Percentiles rank a stretch among this genome's conserved stretches.
These are phyloP conservation scores for Phainopepla nitens DNA, from an alignment of 2,113 vertebrate genomes.

Conservation along the genomic window DNA sequence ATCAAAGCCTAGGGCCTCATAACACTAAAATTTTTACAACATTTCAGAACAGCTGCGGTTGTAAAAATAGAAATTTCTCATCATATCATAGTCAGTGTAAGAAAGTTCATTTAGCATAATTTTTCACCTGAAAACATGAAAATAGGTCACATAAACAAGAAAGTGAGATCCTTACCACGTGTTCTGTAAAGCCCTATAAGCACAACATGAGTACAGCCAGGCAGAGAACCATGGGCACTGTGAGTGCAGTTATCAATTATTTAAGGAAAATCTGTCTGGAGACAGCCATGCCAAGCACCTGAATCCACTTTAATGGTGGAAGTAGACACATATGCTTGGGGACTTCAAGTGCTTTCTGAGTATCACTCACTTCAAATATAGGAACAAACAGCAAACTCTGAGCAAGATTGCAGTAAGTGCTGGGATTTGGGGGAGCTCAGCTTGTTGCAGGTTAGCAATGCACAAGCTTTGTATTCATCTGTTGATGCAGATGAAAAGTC, in stretches of 20 bases:
- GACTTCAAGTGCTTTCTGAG: constrained; percentile 60
- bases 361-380: constrained; percentile 55
- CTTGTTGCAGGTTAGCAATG: neutral
- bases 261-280: constrained; percentile 35
- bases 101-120: constrained; percentile 55
- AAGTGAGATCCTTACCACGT: neutral
- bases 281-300: constrained; percentile 65
- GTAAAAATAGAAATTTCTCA: constrained; percentile 25
- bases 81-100: constrained; percentile 28
- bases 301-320: constrained; percentile 62
- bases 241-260: constrained; percentile 41
- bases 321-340: constrained; percentile 39
- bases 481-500: neutral
- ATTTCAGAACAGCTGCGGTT: constrained; percentile 20
- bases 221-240: neutral
- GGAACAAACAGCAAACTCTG: constrained; percentile 1
- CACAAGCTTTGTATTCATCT: neutral
- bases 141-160: constrained; percentile 56
- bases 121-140: constrained; percentile 61
- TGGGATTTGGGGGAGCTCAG: neutral
- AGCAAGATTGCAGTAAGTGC: neutral
- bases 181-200: constrained; percentile 21
- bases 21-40: neutral
- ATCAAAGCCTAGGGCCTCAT: neutral
- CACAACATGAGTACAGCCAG: constrained; percentile 15